These are phyloP conservation scores for Diadema setosum DNA, from an alignment of 35 echinoderm and acorn worm genomes.

Conservation along the genomic window DNA sequence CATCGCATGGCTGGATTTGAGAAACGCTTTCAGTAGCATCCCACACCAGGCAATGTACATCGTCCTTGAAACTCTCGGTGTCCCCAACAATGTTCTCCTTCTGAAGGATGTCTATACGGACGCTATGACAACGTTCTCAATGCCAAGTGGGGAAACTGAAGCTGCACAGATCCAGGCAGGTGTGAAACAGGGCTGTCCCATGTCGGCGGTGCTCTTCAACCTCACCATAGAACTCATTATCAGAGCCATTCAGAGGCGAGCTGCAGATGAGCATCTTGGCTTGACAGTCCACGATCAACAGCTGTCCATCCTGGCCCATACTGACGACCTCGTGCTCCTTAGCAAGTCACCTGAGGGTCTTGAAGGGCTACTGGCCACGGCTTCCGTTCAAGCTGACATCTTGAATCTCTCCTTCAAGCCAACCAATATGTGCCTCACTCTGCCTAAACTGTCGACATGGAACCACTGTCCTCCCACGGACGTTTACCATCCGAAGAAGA, in stretches of 20 bases:
- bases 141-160: not conserved
- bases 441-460: not conserved
- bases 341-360: not conserved
- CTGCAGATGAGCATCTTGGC: not conserved
- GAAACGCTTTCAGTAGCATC: not conserved
- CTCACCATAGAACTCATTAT: not conserved
- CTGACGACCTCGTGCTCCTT: constrained; percentile 20
- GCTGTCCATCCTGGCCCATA: not conserved
- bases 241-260: not conserved
- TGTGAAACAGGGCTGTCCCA: constrained; percentile 1
- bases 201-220: not conserved
- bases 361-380: not conserved
- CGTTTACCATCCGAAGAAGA: not conserved
- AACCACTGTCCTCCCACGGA: not conserved
- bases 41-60: not conserved
- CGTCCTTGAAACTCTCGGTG: not conserved
- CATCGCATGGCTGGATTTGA: not conserved
- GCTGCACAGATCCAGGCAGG: not conserved
- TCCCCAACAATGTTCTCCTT: not conserved
- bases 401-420: not conserved
- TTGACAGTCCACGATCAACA: not conserved
- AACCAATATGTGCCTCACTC: not conserved
- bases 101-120: not conserved
- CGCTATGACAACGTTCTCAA: not conserved
- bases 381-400: not conserved